phyloP scores from a whole-genome alignment of 2,888 invertebrate genomes.

The Lysandra bellargus region DNA sequence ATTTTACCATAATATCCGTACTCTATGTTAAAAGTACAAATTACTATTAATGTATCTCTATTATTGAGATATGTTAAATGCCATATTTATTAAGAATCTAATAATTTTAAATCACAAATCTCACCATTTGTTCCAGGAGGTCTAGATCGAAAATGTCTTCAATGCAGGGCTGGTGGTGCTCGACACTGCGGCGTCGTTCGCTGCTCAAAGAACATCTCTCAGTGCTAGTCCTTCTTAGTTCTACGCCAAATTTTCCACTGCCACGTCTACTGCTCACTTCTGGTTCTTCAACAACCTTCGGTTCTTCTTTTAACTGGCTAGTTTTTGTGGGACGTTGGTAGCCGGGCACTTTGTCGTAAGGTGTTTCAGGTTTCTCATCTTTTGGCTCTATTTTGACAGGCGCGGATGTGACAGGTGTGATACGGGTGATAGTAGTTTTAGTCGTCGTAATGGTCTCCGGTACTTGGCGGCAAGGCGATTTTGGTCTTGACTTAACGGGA shows the following conservation, averaged over 20 bases:
- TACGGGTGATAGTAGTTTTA: slow-evolving; percentile 44
- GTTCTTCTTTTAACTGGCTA: slow-evolving; percentile 65
- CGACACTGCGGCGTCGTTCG: slow-evolving; percentile 71
- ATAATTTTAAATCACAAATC: neutral
- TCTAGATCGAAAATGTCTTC: slow-evolving; percentile 87
- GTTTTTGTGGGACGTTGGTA: slow-evolving; percentile 67
- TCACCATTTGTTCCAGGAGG: slow-evolving; percentile 85
- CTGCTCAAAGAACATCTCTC: slow-evolving; percentile 71
- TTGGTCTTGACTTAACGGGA: slow-evolving; percentile 53
- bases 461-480: slow-evolving; percentile 54
- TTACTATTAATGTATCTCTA: no score
- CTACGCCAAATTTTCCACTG: slow-evolving; percentile 85
- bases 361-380: slow-evolving; percentile 49
- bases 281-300: slow-evolving; percentile 55
- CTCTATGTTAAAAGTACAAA: no score
- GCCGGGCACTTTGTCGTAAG: slow-evolving; percentile 58
- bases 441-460: slow-evolving; percentile 51
- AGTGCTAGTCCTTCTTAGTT: slow-evolving; percentile 80
- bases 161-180: slow-evolving; percentile 79
- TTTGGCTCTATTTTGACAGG: slow-evolving; percentile 50
- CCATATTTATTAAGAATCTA: neutral
- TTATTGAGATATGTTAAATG: no score
- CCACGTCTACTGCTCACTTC: slow-evolving; percentile 76
- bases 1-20: no score
- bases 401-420: slow-evolving; percentile 48